These are phyloP conservation scores for Goniozus legneri DNA, from an alignment of 1,140 invertebrate genomes.

Conservation along the genomic window DNA sequence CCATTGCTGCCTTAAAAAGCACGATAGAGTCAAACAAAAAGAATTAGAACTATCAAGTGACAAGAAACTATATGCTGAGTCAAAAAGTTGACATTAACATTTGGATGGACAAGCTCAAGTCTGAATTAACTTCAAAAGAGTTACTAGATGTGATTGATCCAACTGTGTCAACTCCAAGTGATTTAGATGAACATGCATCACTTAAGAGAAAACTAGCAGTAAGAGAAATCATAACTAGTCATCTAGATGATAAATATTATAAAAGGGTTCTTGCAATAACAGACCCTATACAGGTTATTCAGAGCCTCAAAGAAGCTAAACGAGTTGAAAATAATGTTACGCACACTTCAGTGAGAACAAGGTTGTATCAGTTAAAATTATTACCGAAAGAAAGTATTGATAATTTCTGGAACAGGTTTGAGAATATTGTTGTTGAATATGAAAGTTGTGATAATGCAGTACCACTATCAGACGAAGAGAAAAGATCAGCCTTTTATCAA, in stretches of 20 bases:
- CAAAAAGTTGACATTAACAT: background rate
- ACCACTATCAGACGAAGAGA: slow-evolving; percentile 23
- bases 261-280: slow-evolving; percentile 22
- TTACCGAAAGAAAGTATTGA: slow-evolving; percentile 15
- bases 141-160: slow-evolving; percentile 2
- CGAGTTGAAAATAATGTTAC: slow-evolving; percentile 20
- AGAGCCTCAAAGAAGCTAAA: slow-evolving; percentile 19
- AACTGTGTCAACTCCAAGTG: background rate
- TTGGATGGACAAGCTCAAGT: background rate
- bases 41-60: background rate
- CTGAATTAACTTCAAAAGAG: background rate
- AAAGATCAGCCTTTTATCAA: slow-evolving; percentile 25
- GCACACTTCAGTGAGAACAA: slow-evolving; percentile 22
- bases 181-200: background rate
- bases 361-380: slow-evolving; percentile 18
- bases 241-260: slow-evolving; percentile 24
- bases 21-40: background rate
- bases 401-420: slow-evolving; percentile 20
- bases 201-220: background rate
- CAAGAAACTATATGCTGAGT: background rate
- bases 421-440: slow-evolving; percentile 22
- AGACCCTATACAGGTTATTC: slow-evolving; percentile 20
- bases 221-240: slow-evolving; percentile 25
- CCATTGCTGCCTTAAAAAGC: background rate
- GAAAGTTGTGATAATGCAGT: slow-evolving; percentile 20